Evolutionary conservation across 1,140 invertebrate genomes (phyloP).

Genomic region (Drosophila sechellia): DNA sequence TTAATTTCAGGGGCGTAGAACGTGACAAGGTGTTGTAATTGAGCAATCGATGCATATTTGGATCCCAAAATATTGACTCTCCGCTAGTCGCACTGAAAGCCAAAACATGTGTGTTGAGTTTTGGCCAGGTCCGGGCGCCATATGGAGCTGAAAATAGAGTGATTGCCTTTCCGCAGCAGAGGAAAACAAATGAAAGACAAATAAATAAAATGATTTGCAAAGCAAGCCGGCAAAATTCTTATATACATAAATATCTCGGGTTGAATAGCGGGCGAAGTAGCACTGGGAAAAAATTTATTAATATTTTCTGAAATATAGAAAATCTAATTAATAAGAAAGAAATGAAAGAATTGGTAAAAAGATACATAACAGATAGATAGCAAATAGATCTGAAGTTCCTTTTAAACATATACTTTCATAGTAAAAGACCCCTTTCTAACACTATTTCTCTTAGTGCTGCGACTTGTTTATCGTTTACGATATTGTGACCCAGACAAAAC

Average conservation of each 20-base stretch:
- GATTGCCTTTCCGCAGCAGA: slow-evolving; percentile 41
- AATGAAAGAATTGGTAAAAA: background rate
- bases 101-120: slow-evolving; percentile 7
- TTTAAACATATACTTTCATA: background rate
- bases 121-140: slow-evolving; percentile 17
- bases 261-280: slow-evolving; percentile 30
- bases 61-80: slow-evolving; percentile 13
- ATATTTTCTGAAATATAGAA: no score
- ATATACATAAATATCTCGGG: slow-evolving; percentile 36
- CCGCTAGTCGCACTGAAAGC: slow-evolving; percentile 2
- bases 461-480: slow-evolving; percentile 15
- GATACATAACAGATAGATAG: no score
- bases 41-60: background rate
- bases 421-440: background rate
- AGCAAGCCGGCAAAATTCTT: slow-evolving; percentile 13
- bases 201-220: slow-evolving; percentile 42
- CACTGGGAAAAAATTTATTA: slow-evolving; percentile 8
- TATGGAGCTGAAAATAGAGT: slow-evolving; percentile 50
- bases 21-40: slow-evolving; percentile 26
- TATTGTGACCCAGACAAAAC: slow-evolving; percentile 31
- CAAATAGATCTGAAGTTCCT: background rate
- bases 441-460: background rate
- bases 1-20: slow-evolving; percentile 8
- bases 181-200: slow-evolving; percentile 43
- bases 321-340: background rate